Evolutionary conservation across 2,888 invertebrate genomes (phyloP).

Genomic region (Athalia cordata): DNA sequence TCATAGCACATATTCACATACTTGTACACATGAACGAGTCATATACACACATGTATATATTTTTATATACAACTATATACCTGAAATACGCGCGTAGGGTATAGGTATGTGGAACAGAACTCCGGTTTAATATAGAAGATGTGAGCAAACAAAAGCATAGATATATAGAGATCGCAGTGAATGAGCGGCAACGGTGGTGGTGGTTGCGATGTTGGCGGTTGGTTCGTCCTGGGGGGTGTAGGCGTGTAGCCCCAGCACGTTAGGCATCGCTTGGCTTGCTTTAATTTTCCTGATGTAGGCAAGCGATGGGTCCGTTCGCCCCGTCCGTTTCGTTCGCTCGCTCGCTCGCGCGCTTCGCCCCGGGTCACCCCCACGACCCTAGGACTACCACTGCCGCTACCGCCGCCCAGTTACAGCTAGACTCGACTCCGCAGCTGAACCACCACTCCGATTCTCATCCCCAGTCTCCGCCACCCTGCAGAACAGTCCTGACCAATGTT

Average conservation of each 20-base stretch:
- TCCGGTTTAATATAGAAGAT: constrained; percentile 70
- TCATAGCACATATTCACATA: background rate
- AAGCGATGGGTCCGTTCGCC: constrained; percentile 66
- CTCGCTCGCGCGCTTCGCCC: constrained; percentile 26
- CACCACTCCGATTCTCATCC: constrained; percentile 53
- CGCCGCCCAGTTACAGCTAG: constrained; percentile 73
- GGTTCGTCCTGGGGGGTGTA: constrained; percentile 40
- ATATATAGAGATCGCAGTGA: constrained; percentile 61
- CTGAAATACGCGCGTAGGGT: background rate
- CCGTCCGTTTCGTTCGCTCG: constrained; percentile 61
- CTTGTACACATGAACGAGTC: background rate
- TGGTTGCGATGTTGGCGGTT: constrained; percentile 51
- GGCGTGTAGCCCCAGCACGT: constrained; percentile 67
- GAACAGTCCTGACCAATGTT: constrained; percentile 57
- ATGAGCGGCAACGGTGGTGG: constrained; percentile 56
- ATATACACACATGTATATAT: background rate
- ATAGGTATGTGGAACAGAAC: constrained; percentile 32
- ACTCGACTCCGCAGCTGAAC: constrained; percentile 73
- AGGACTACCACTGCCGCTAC: constrained; percentile 32
- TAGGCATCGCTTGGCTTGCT: constrained; percentile 73
- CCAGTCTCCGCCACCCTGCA: background rate
- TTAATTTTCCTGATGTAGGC: constrained; percentile 74
- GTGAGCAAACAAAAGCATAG: constrained; percentile 71
- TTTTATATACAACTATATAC: background rate
- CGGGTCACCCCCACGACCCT: constrained; percentile 56